Evolutionary conservation across 1,140 invertebrate genomes (phyloP), one percentile per base, ranked within the genome.

Genomic region (Papilio aristodemus): DNA sequence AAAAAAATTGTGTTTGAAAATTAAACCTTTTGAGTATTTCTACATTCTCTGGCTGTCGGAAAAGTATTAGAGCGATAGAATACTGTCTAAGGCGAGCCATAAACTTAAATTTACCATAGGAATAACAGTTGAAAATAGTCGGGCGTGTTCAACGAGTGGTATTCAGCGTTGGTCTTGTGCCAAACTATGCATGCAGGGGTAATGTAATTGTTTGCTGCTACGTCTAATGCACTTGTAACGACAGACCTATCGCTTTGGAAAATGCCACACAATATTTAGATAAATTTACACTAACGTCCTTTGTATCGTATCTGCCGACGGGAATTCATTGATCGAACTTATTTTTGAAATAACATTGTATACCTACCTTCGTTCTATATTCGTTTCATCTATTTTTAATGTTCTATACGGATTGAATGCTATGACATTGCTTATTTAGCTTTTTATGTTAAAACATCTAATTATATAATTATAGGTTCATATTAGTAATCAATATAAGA

Each of bases 151-250:
- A 82, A 84, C 76, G 78, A 83, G 76, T 79, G 75, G 73, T 74
- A 80, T 80, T 81, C 75, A 74, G 76, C 72, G 74, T 87, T 87
- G 85, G 85, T 85, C 63, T 71, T 39, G 76, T 84, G 87, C 87
- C 87, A 89, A 89, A 87, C 75, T 80, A 79, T 83, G 80, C 78
- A 79, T 82, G 82, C 77, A 72, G 63, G 70, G 75, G 79, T 78
- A 79, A 85, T 86, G 78, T 90, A 85, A 90, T 90, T 87, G 85
- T 90, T 90, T 87, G 80, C 70, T 70, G 69, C 77, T 76, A 82
- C 71, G 76, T 84, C 80, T 87, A 86, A 87, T 89, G 81, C 76
- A 71, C 75, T 72, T 59, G 71, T 83, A 87, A 87, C 84, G 83
- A 83, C 77, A 70, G 71, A 74, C 64, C 74, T 80, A 80, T 79